Conservation (phyloP, 2,888 invertebrate genomes). For the Danaus chrysippus region DNA sequence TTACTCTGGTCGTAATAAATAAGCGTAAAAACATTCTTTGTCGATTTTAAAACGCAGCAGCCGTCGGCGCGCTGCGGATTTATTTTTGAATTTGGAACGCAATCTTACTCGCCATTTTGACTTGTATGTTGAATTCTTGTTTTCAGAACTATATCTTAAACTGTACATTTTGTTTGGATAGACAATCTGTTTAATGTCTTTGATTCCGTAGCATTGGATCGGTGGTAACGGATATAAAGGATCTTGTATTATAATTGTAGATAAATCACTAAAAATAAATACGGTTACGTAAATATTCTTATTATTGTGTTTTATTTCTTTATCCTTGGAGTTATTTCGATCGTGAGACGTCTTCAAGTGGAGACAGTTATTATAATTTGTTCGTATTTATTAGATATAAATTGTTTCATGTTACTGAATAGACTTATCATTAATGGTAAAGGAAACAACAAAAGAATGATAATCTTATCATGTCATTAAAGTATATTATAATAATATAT, state of each 20-base stretch:
- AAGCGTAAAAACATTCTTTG: slow-evolving; percentile 42
- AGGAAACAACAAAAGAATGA: too few relatives aligned
- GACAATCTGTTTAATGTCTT: slow-evolving; percentile 5
- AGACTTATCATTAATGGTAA: too few relatives aligned
- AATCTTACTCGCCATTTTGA: slow-evolving; percentile 73
- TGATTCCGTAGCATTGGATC: neutral
- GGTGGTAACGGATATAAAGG: neutral
- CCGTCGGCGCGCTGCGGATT: slow-evolving; percentile 67
- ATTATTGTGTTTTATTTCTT: too few relatives aligned
- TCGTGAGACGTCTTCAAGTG: too few relatives aligned
- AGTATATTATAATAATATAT: neutral
- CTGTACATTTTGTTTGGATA: slow-evolving; percentile 12
- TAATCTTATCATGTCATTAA: neutral
- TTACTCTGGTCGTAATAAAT: slow-evolving; percentile 5
- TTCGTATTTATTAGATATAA: too few relatives aligned
- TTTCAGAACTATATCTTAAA: slow-evolving; percentile 41
- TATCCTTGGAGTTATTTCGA: too few relatives aligned
- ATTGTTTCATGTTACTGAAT: too few relatives aligned
- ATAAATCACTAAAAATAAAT: too few relatives aligned
- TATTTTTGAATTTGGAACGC: slow-evolving; percentile 79
- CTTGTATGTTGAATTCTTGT: slow-evolving; percentile 62
- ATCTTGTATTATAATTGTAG: too few relatives aligned
- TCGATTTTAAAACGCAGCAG: slow-evolving; percentile 71
- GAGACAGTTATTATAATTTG: too few relatives aligned
- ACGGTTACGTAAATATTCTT: too few relatives aligned